phyloP scores from a whole-genome alignment of 2,888 invertebrate genomes.

The Furcula furcula region DNA sequence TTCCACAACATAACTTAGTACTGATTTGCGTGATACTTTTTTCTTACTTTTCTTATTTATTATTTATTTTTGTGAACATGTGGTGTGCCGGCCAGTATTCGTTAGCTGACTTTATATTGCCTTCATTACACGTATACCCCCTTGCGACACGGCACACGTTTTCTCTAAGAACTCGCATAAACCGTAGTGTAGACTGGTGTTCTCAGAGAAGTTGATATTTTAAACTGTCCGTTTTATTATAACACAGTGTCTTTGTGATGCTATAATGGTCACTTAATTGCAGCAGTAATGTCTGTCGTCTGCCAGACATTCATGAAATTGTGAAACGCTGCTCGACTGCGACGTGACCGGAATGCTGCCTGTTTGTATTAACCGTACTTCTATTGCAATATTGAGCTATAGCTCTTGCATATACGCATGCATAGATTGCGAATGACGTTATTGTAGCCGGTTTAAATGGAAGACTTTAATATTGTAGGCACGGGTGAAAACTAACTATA shows the following conservation, averaged over 20 bases:
- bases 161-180: constrained; percentile 7
- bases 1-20: too few species aligned
- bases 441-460: constrained; percentile 14
- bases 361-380: constrained; percentile 26
- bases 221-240: constrained; percentile 16
- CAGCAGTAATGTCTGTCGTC: constrained; percentile 38
- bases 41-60: too few species aligned
- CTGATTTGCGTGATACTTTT: too few species aligned
- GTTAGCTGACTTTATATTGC: constrained; percentile 21
- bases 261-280: constrained; percentile 44
- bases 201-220: constrained; percentile 14
- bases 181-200: constrained; percentile 7
- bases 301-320: constrained; percentile 36
- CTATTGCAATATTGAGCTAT: constrained; percentile 30
- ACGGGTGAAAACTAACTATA: too few species aligned
- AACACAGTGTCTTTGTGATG: constrained; percentile 18
- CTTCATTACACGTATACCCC: constrained; percentile 25
- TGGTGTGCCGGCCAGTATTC: constrained; percentile 8
- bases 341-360: constrained; percentile 51
- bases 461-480: too few species aligned
- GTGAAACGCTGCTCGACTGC: constrained; percentile 33
- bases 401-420: constrained; percentile 36
- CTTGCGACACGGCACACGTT: constrained; percentile 15
- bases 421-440: constrained; percentile 27
- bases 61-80: too few species aligned